Percentiles rank a stretch among this genome's conserved stretches.
phyloP scores from a whole-genome alignment of 2,797 vertebrate genomes.

The Poeciliopsis paucimaculata region DNA sequence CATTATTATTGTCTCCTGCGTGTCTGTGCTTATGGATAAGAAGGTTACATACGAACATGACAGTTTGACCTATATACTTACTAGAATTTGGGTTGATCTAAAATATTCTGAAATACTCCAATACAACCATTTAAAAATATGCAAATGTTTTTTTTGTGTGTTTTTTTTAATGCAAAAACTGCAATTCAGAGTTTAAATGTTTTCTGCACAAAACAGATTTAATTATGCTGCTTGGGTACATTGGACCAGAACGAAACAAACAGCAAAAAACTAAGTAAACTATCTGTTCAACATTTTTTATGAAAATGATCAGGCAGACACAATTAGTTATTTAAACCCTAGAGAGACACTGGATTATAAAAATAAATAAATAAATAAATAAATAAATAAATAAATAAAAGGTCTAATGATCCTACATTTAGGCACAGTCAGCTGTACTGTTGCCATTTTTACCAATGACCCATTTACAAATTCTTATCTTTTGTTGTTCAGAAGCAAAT shows the following conservation, averaged over 20 bases:
- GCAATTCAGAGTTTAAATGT: background rate
- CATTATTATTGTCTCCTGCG: too few species aligned
- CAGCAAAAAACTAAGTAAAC: background rate
- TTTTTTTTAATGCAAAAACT: too few species aligned
- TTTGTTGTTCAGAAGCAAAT: background rate
- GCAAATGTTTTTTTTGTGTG: too few species aligned
- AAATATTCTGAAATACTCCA: background rate
- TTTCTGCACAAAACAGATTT: background rate
- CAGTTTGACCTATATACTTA: background rate
- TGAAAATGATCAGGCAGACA: background rate
- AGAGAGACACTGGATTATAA: background rate
- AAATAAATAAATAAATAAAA: background rate
- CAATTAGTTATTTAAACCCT: background rate
- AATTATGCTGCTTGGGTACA: background rate
- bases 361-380: background rate
- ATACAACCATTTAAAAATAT: background rate
- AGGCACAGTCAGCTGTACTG: background rate
- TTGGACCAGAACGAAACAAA: background rate
- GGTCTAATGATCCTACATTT: background rate
- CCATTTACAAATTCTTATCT: background rate
- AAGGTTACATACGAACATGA: too few species aligned
- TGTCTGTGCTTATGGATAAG: too few species aligned
- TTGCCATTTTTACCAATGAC: background rate
- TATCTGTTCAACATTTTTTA: background rate
- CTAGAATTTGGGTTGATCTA: background rate